Conservation (phyloP, 2,113 vertebrate species). For the Circaetus gallicus region DNA sequence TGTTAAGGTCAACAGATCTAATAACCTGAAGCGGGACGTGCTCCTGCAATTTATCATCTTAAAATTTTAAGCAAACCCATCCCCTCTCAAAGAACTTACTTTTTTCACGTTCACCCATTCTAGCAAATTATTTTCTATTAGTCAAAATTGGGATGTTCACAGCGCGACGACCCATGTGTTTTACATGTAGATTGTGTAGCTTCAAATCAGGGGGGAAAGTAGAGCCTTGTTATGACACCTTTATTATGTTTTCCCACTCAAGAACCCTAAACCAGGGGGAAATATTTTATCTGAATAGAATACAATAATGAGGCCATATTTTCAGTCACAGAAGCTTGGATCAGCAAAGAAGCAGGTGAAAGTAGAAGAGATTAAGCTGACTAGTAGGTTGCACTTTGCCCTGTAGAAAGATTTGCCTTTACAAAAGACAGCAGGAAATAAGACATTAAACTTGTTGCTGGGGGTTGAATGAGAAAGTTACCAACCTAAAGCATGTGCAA, state of each 20-base stretch:
- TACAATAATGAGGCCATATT: not conserved
- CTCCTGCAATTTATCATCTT: not conserved
- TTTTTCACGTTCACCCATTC: not conserved
- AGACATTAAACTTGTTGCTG: not conserved
- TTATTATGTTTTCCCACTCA: constrained; percentile 2
- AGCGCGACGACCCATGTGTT: not conserved
- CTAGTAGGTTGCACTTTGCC: not conserved
- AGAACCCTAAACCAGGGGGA: not conserved
- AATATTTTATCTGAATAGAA: not conserved
- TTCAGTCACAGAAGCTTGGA: not conserved
- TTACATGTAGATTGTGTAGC: not conserved
- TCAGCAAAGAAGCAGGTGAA: not conserved
- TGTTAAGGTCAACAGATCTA: constrained; percentile 57
- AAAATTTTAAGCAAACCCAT: constrained; percentile 21
- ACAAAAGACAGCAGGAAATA: not conserved
- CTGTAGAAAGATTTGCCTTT: not conserved
- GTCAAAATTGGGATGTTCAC: not conserved
- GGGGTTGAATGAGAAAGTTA: not conserved
- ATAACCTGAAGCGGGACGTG: constrained; percentile 38
- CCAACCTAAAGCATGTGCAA: not conserved
- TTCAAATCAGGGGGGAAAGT: not conserved
- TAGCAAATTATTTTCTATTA: constrained; percentile 38
- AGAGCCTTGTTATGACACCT: not conserved
- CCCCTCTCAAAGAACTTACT: not conserved
- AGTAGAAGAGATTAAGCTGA: not conserved